Evolutionary conservation across 2,113 vertebrate species (phyloP).

Genomic region (Lampris megalopsis): DNA sequence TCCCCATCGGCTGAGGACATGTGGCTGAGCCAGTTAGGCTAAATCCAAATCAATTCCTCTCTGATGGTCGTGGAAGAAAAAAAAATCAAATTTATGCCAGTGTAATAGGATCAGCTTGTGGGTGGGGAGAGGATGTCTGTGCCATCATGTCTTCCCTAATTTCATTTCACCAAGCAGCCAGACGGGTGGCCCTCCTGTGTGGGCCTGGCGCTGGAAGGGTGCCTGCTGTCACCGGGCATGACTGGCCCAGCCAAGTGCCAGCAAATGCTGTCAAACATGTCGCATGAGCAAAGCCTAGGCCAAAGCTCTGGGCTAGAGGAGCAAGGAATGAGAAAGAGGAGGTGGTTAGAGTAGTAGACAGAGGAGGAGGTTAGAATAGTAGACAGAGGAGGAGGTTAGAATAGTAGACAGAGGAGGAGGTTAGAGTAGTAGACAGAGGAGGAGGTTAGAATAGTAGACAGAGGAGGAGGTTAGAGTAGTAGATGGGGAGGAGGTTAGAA

Average conservation of each 20-base stretch:
- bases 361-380: slow-evolving; percentile 2
- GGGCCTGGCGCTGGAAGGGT: slow-evolving; percentile 68
- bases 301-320: slow-evolving; percentile 28
- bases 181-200: slow-evolving; percentile 51
- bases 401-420: not conserved
- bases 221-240: slow-evolving; percentile 71
- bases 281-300: slow-evolving; percentile 37
- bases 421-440: not conserved
- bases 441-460: too few species aligned
- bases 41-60: slow-evolving; percentile 78
- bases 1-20: slow-evolving; percentile 58
- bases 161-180: slow-evolving; percentile 70
- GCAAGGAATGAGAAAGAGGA: slow-evolving; percentile 18
- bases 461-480: not conserved
- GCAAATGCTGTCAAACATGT: slow-evolving; percentile 73
- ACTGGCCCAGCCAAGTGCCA: slow-evolving; percentile 52
- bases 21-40: slow-evolving; percentile 72
- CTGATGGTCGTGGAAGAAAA: slow-evolving; percentile 67
- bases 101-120: slow-evolving; percentile 77
- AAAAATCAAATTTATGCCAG: slow-evolving; percentile 73
- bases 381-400: not conserved
- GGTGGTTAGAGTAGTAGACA: slow-evolving; percentile 5
- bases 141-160: slow-evolving; percentile 81
- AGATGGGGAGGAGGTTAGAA: not conserved
- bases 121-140: slow-evolving; percentile 76